Conservation (phyloP, 2,797 vertebrate genomes). For the Sciaenops ocellatus region DNA sequence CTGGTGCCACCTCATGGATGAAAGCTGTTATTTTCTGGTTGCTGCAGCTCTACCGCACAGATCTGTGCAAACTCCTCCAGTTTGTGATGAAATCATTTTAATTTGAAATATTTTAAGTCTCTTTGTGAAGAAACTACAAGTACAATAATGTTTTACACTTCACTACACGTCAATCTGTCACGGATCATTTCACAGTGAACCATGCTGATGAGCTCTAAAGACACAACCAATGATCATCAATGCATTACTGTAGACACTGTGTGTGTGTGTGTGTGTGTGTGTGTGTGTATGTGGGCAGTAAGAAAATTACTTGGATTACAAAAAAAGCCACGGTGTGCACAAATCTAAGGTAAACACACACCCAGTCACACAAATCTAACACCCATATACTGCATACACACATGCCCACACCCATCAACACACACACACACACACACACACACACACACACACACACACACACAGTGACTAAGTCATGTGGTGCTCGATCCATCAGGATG, state of each 20-base stretch:
- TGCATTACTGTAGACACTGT: no score
- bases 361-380: slow-evolving; percentile 7
- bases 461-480: no score
- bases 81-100: not conserved
- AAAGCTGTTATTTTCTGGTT: not conserved
- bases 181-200: not conserved
- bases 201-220: no score
- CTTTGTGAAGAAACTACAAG: not conserved
- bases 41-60: not conserved
- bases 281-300: not conserved
- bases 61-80: not conserved
- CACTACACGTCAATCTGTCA: not conserved
- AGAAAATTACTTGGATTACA: not conserved
- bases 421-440: not conserved
- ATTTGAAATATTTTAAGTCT: not conserved
- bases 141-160: not conserved
- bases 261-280: not conserved
- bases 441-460: not conserved
- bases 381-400: not conserved
- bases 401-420: not conserved
- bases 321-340: not conserved
- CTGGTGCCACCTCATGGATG: slow-evolving; percentile 55
- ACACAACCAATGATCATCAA: not conserved
- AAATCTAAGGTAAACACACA: slow-evolving; percentile 33
- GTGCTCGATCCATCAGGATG: no score